A percentile compares a stretch with the other conserved stretches of the same genome.
phyloP scores from a whole-genome alignment of 2,797 vertebrate species.

The Lepidocolaptes lacrymiger region DNA sequence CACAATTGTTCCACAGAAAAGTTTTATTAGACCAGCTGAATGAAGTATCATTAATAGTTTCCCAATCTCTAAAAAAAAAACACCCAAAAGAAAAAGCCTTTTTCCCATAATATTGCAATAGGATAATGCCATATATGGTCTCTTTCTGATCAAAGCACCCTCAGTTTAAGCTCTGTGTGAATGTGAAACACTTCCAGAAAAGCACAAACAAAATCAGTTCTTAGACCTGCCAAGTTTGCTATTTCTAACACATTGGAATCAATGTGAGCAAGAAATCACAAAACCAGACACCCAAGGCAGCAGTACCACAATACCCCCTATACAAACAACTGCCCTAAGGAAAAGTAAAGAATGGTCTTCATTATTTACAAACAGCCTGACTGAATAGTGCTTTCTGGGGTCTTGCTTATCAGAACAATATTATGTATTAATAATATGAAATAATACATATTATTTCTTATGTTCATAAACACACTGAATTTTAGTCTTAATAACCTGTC shows the following conservation, averaged over 20 bases:
- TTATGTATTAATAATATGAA: neutral
- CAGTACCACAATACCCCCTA: neutral
- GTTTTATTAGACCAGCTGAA: neutral
- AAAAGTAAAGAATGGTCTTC: neutral
- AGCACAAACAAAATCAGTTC: neutral
- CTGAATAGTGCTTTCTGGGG: neutral
- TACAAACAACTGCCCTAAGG: neutral
- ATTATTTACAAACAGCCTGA: neutral
- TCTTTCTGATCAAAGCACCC: neutral
- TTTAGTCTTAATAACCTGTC: neutral
- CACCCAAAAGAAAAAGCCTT: too few relatives aligned
- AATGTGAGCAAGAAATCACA: neutral
- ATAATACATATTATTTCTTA: neutral
- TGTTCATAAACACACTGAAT: neutral
- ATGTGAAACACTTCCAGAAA: neutral
- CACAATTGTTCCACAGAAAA: neutral
- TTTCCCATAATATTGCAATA: neutral
- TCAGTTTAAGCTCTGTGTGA: neutral
- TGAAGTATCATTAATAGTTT: neutral
- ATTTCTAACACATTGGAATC: neutral
- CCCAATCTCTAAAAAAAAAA: neutral
- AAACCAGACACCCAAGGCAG: neutral
- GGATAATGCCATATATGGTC: neutral
- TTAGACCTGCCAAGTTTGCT: neutral
- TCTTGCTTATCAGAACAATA: neutral